These are phyloP conservation scores for Paracanthobrama guichenoti DNA, from an alignment of 2,113 vertebrate genomes.

Conservation along the genomic window DNA sequence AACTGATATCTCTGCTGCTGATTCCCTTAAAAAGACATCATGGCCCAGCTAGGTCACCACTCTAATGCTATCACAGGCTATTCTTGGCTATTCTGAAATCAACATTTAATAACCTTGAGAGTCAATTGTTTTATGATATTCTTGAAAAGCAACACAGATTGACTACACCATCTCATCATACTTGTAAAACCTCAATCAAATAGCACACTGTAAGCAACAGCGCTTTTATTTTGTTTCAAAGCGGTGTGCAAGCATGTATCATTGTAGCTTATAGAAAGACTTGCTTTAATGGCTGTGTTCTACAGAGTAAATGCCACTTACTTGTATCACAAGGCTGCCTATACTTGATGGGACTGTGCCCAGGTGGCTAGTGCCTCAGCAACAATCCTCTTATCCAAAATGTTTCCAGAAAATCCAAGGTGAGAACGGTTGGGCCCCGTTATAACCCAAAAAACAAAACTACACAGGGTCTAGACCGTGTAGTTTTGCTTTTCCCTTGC, in stretches of 20 bases:
- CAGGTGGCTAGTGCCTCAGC: conserved; percentile 75
- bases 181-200: conserved; percentile 20
- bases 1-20: conserved; percentile 83
- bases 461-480: conserved; percentile 82
- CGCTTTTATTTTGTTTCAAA: conserved; percentile 23
- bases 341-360: conserved; percentile 83
- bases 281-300: conserved; percentile 20
- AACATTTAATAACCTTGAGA: conserved; percentile 79
- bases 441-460: conserved; percentile 83
- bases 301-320: conserved; percentile 71
- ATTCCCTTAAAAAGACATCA: conserved; percentile 94
- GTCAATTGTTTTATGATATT: conserved; percentile 47
- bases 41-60: conserved; percentile 79
- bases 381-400: conserved; percentile 87
- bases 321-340: conserved; percentile 87
- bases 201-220: conserved; percentile 5
- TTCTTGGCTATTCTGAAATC: conserved; percentile 81
- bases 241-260: conserved; percentile 8
- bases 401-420: conserved; percentile 83
- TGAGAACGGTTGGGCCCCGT: conserved; percentile 87
- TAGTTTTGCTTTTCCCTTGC: conserved; percentile 95
- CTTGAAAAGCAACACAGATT: conserved; percentile 10
- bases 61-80: conserved; percentile 85
- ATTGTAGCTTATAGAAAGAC: conserved; percentile 13
- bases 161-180: conserved; percentile 13